Percentiles rank a stretch among this genome's conserved stretches.
Conservation (phyloP, 1,140 invertebrate genomes). For the Drosophila gunungcola region DNA sequence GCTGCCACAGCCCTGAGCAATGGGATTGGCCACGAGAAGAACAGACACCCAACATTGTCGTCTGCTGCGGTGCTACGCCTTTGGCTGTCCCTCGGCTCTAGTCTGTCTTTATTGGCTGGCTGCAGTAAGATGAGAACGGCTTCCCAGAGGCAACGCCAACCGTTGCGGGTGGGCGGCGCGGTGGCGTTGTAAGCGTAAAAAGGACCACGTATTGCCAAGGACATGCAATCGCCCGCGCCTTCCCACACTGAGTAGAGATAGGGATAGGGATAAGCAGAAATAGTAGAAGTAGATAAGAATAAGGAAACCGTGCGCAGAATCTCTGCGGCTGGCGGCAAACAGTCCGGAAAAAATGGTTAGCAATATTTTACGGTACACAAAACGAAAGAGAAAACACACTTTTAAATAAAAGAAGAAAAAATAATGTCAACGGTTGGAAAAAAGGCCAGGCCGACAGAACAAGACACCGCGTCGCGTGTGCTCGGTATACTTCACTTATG, state of each 20-base stretch:
- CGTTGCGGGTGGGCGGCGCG: constrained; percentile 61
- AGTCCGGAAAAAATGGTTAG: constrained; percentile 74
- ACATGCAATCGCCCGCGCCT: constrained; percentile 36
- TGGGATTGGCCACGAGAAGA: constrained; percentile 23
- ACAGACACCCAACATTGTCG: constrained; percentile 19
- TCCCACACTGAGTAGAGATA: constrained; percentile 26
- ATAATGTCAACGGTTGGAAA: constrained; percentile 32
- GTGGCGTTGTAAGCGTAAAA: constrained; percentile 51
- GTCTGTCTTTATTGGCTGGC: constrained; percentile 69
- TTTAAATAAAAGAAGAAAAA: constrained; percentile 59
- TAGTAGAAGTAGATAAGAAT: constrained; percentile 53
- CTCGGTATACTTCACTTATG: constrained; percentile 31
- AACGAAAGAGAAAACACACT: constrained; percentile 60
- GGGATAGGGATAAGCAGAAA: constrained; percentile 55
- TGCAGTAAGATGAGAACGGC: constrained; percentile 35
- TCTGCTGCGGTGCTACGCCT: constrained; percentile 18
- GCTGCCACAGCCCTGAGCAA: background rate
- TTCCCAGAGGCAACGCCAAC: constrained; percentile 36
- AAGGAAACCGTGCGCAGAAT: constrained; percentile 74
- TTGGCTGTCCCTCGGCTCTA: constrained; percentile 37
- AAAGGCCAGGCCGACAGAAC: constrained; percentile 10
- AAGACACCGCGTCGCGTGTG: constrained; percentile 33
- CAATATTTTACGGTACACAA: constrained; percentile 72
- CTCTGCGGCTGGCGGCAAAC: constrained; percentile 67
- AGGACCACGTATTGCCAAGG: constrained; percentile 55